phyloP scores from a whole-genome alignment of 2,888 invertebrate species.

The Agriopis aurantiaria region DNA sequence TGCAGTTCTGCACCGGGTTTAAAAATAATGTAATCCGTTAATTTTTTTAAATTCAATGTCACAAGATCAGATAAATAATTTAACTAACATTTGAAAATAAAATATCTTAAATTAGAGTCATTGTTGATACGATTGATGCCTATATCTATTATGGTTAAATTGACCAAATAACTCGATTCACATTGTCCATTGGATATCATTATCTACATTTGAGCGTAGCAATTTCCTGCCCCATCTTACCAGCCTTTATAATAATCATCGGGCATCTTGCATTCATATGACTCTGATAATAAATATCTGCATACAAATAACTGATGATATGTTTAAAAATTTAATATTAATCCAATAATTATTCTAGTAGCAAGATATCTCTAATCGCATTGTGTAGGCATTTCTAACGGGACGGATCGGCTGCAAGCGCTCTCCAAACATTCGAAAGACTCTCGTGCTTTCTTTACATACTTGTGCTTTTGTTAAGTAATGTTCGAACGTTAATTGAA shows the following conservation, averaged over 20 bases:
- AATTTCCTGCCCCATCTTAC: background rate
- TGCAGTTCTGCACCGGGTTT: too few relatives aligned
- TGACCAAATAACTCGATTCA: too few relatives aligned
- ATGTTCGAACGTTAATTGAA: conserved; percentile 68
- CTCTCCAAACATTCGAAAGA: conserved; percentile 54
- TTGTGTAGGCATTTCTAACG: conserved; percentile 71
- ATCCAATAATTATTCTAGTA: conserved; percentile 47
- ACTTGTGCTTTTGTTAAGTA: conserved; percentile 59
- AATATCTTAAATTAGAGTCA: too few relatives aligned
- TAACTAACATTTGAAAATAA: too few relatives aligned
- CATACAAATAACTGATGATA: background rate
- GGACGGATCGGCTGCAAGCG: conserved; percentile 69
- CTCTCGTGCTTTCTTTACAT: conserved; percentile 59
- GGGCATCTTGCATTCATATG: background rate
- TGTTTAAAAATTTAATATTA: background rate
- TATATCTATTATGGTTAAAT: too few relatives aligned
- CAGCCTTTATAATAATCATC: background rate
- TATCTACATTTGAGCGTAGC: too few relatives aligned
- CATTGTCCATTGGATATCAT: too few relatives aligned
- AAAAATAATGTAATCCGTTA: too few relatives aligned
- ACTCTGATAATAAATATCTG: background rate
- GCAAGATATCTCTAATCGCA: conserved; percentile 63
- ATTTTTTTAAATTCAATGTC: too few relatives aligned
- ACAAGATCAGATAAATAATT: too few relatives aligned
- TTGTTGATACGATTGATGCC: too few relatives aligned